Conservation (phyloP, 2,113 vertebrate genomes). For the Butorides virescens region DNA sequence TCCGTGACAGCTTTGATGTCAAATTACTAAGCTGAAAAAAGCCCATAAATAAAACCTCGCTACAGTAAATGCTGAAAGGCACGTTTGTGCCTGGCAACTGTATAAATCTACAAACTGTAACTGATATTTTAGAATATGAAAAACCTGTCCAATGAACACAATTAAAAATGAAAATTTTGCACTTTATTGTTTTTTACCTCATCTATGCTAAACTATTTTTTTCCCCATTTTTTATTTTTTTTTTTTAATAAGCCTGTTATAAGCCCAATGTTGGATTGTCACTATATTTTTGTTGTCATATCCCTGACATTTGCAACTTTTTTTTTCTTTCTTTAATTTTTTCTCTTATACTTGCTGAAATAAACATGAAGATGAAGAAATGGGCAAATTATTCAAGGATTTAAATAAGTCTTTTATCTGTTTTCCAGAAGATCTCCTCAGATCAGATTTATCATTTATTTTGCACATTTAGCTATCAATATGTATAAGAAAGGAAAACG, state of each 20-base stretch:
- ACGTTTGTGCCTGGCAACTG: background rate
- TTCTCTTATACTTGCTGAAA: background rate
- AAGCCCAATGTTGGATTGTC: accelerated
- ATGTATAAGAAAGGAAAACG: background rate
- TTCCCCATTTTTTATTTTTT: accelerated
- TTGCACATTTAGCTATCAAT: background rate
- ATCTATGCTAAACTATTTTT: background rate
- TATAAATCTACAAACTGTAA: background rate
- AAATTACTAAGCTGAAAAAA: background rate
- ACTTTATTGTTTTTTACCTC: background rate
- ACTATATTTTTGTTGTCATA: background rate
- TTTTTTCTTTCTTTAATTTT: background rate
- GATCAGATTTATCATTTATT: background rate
- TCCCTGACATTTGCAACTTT: background rate
- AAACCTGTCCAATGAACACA: background rate
- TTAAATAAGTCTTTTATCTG: background rate
- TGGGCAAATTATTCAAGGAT: background rate
- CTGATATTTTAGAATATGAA: background rate
- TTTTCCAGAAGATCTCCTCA: background rate
- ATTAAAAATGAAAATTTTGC: background rate
- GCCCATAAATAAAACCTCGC: background rate
- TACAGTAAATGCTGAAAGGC: background rate
- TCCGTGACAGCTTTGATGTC: background rate
- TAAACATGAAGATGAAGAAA: background rate
- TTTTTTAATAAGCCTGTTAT: background rate